These are phyloP conservation scores for Corvus moneduloides DNA, from an alignment of 2,113 vertebrate species.

Conservation along the genomic window DNA sequence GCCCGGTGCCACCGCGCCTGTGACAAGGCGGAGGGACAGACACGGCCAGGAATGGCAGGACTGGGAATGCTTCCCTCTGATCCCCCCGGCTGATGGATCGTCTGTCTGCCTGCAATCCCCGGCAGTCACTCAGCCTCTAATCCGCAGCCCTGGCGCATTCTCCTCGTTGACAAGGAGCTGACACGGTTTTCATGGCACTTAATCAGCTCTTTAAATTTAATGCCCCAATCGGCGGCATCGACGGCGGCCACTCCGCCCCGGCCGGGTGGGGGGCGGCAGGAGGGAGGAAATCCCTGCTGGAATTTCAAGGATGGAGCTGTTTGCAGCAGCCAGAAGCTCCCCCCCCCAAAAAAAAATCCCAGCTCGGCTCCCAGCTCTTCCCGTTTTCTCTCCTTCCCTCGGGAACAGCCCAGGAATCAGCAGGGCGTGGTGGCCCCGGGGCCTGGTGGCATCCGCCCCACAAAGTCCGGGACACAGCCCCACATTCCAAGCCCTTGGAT, in stretches of 20 bases:
- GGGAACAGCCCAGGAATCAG: neutral
- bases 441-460: neutral
- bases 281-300: neutral
- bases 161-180: slow-evolving; percentile 46
- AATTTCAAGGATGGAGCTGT: neutral
- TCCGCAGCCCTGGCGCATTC: slow-evolving; percentile 53
- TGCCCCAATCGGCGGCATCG: slow-evolving; percentile 1
- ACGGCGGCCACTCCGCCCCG: no score
- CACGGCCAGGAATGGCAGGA: accelerated
- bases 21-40: neutral
- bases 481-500: neutral
- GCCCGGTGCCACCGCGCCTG: neutral
- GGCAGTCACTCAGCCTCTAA: slow-evolving; percentile 48
- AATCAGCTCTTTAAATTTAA: slow-evolving; percentile 57
- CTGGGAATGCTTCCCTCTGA: neutral
- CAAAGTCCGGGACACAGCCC: accelerated
- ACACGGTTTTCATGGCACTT: slow-evolving; percentile 57
- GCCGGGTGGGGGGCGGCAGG: neutral
- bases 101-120: slow-evolving; percentile 24
- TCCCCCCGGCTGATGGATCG: neutral
- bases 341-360: neutral
- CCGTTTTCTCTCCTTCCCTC: neutral
- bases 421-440: neutral
- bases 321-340: neutral
- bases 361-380: neutral